Evolutionary conservation across 1,140 invertebrate species (phyloP).

Genomic region (Globodera ellingtonae): DNA sequence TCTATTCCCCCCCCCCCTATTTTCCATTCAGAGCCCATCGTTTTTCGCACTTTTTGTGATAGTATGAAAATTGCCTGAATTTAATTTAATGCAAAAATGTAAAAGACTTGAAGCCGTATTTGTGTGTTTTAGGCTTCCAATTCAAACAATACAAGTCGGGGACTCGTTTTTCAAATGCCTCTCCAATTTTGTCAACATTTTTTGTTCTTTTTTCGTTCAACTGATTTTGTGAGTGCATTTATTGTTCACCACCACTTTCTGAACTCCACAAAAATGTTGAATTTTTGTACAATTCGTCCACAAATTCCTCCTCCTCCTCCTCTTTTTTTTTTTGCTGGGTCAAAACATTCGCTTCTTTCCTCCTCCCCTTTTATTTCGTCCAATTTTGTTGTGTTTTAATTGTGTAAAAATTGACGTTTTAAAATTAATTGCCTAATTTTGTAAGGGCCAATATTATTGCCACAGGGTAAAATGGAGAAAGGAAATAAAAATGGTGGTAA

Average conservation of each 20-base stretch:
- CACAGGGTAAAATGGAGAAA: background rate
- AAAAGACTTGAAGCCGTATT: background rate
- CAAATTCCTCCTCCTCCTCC: background rate
- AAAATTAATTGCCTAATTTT: background rate
- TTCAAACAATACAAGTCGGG: background rate
- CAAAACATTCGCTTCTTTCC: background rate
- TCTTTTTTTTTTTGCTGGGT: background rate
- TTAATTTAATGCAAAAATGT: background rate
- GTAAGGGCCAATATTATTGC: background rate
- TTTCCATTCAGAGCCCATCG: background rate
- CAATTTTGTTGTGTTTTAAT: background rate
- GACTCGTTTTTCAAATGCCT: background rate
- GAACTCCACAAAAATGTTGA: too few relatives aligned
- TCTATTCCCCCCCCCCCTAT: background rate
- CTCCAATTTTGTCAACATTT: background rate
- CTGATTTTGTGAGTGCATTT: too few relatives aligned
- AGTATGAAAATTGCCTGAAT: background rate
- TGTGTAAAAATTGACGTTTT: background rate
- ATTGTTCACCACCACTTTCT: too few relatives aligned
- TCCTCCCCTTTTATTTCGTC: too few relatives aligned
- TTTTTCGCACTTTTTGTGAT: slow-evolving; percentile 3
- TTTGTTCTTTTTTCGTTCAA: background rate
- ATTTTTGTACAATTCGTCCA: too few relatives aligned
- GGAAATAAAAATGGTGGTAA: background rate
- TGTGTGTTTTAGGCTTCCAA: background rate